These are phyloP conservation scores for Teleiodes luculella DNA, from an alignment of 2,888 invertebrate species.

Conservation along the genomic window DNA sequence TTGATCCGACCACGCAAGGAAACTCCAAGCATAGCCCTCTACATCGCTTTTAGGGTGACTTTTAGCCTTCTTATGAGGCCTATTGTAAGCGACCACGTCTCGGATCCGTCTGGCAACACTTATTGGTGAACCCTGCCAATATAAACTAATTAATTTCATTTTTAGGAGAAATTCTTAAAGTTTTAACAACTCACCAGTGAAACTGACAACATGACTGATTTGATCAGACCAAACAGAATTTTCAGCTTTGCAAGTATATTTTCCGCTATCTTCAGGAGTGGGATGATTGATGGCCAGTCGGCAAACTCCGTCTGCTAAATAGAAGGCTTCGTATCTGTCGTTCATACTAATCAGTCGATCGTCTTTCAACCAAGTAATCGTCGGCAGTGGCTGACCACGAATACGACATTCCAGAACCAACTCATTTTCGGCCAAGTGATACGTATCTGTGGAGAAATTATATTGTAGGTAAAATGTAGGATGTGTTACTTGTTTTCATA, in stretches of 20 bases:
- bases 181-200: constrained; percentile 78
- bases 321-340: constrained; percentile 81
- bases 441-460: constrained; percentile 81
- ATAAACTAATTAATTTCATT: not conserved
- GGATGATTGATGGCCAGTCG: constrained; percentile 83
- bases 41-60: too few relatives aligned
- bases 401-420: constrained; percentile 88
- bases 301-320: constrained; percentile 86
- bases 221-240: constrained; percentile 86
- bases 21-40: too few relatives aligned
- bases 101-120: too few relatives aligned
- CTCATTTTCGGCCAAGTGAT: constrained; percentile 85
- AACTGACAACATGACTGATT: constrained; percentile 84
- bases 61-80: too few relatives aligned
- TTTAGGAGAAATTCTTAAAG: not conserved
- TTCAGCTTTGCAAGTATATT: constrained; percentile 87
- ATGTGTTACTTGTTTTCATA: too few relatives aligned
- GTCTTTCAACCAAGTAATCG: constrained; percentile 87
- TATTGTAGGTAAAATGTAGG: too few relatives aligned
- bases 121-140: too few relatives aligned
- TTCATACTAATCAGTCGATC: constrained; percentile 74
- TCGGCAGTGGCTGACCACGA: constrained; percentile 85
- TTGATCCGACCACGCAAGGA: too few relatives aligned
- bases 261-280: constrained; percentile 83
- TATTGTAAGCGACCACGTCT: too few relatives aligned